Evolutionary conservation across 2,797 vertebrate species (phyloP), one percentile per base, ranked within the genome.

Genomic region (Rhinatrema bivittatum): DNA sequence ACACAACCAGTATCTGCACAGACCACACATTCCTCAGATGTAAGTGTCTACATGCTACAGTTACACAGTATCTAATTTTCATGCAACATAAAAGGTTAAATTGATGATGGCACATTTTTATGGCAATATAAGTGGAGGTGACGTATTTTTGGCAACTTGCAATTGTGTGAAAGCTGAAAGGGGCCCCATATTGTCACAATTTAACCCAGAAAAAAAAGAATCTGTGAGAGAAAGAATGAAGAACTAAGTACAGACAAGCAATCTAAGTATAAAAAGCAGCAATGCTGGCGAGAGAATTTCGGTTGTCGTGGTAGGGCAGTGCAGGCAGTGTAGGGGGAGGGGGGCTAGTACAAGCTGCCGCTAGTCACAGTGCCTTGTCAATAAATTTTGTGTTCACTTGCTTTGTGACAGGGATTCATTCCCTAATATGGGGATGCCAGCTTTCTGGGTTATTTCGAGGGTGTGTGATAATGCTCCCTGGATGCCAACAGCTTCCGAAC

Each of bases 401-500:
- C 86, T 84, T 87, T 81, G 66, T 76, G 78, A 65, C 54, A 55
- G 76, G 75, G 81, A 87, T 86, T 81, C 86, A 82, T 93, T 85
- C 70, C 94, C 94, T 87, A 91, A 97, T 93, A 97, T 87, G 93
- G 93, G 68, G 65, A 68, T 79, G 65, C 68, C 78, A 85, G 86
- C 88, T 89, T 90, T 94, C 87, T 87, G 77, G 82, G 86, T 94
- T 96, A 94, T 97, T 94, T 95, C 71, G 60, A 94, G 93, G 85
- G 70, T 78, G 69, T 90, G 88, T 88, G 92, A 97, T 97, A 94
- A 92, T 92, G 85, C 78, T 71, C 74, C 68, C 65, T 60, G 84
- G 76, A 85, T 81, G 78, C 76, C 62, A 67, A 75, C 38, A 62
- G 70, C 75, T 74, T 68, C 72, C 68, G 29, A 67, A 69, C 63